Evolutionary conservation across 2,888 invertebrate species (phyloP).

Genomic region (Furcula furcula): DNA sequence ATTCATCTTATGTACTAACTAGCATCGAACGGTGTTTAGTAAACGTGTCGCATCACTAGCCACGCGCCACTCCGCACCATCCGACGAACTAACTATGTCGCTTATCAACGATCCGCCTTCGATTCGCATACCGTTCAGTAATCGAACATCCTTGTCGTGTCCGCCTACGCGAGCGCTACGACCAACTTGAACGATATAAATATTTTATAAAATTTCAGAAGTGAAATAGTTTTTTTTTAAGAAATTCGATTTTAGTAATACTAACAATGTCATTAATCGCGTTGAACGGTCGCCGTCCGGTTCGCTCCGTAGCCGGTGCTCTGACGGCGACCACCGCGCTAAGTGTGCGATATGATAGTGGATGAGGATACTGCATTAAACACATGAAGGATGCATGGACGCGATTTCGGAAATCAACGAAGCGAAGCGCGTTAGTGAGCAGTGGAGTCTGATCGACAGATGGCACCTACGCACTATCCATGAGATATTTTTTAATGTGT

Average conservation of each 20-base stretch:
- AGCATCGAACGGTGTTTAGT: slow-evolving; percentile 55
- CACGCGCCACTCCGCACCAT: slow-evolving; percentile 33
- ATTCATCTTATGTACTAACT: slow-evolving; percentile 71
- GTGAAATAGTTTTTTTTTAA: slow-evolving; percentile 59
- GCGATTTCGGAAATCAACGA: slow-evolving; percentile 36
- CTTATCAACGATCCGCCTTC: slow-evolving; percentile 43
- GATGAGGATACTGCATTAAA: slow-evolving; percentile 57
- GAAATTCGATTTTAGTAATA: slow-evolving; percentile 70
- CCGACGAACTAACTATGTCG: slow-evolving; percentile 48
- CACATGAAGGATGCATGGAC: slow-evolving; percentile 35
- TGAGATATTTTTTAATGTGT: too few species aligned
- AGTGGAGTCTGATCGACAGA: background rate
- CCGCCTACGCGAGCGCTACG: slow-evolving; percentile 58
- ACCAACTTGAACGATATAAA: slow-evolving; percentile 61
- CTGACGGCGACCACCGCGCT: slow-evolving; percentile 25
- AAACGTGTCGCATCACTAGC: slow-evolving; percentile 16
- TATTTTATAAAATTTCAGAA: slow-evolving; percentile 68
- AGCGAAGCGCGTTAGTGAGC: slow-evolving; percentile 47
- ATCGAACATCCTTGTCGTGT: slow-evolving; percentile 46
- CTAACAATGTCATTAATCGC: slow-evolving; percentile 45
- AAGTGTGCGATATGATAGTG: slow-evolving; percentile 49
- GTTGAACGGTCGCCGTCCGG: background rate
- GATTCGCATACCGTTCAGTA: slow-evolving; percentile 41
- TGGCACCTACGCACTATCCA: background rate
- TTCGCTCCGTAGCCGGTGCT: background rate